phyloP scores from a whole-genome alignment of 2,888 invertebrate genomes.

The Allacma fusca region DNA sequence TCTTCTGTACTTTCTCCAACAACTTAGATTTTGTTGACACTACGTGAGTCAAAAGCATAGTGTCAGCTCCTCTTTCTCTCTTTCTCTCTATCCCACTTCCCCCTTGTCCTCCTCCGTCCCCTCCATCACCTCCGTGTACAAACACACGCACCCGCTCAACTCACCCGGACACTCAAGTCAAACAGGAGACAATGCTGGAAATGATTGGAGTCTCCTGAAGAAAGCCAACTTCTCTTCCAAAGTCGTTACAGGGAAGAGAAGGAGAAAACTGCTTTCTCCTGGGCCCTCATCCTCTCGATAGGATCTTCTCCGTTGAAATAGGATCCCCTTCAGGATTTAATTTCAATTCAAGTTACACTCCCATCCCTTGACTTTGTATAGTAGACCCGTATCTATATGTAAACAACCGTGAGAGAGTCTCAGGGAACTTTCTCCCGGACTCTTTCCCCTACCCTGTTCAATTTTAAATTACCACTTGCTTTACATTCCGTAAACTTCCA shows the following conservation, averaged over 20 bases:
- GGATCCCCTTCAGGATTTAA: too few species aligned
- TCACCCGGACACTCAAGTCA: not conserved
- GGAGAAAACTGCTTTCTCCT: not conserved
- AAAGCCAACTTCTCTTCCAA: not conserved
- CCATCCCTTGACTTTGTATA: too few species aligned
- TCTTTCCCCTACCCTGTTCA: too few species aligned
- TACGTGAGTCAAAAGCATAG: too few species aligned
- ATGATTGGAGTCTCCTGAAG: not conserved
- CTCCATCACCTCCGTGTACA: not conserved
- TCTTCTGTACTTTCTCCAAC: too few species aligned
- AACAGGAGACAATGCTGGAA: not conserved
- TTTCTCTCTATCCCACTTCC: slow-evolving; percentile 3
- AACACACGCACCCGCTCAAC: not conserved
- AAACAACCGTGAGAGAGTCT: too few species aligned
- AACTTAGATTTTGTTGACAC: too few species aligned
- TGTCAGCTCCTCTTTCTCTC: not conserved
- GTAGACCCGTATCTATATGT: too few species aligned
- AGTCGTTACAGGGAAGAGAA: not conserved
- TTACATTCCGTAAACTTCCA: too few species aligned
- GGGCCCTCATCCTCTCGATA: not conserved
- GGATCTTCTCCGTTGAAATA: not conserved
- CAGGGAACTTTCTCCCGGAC: too few species aligned
- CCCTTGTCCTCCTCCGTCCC: not conserved
- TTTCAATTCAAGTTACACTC: too few species aligned
- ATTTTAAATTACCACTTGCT: too few species aligned